A percentile compares a stretch with the other conserved stretches of the same genome.
These are phyloP conservation scores for Xylota segnis DNA, from an alignment of 2,888 invertebrate genomes.

Conservation along the genomic window DNA sequence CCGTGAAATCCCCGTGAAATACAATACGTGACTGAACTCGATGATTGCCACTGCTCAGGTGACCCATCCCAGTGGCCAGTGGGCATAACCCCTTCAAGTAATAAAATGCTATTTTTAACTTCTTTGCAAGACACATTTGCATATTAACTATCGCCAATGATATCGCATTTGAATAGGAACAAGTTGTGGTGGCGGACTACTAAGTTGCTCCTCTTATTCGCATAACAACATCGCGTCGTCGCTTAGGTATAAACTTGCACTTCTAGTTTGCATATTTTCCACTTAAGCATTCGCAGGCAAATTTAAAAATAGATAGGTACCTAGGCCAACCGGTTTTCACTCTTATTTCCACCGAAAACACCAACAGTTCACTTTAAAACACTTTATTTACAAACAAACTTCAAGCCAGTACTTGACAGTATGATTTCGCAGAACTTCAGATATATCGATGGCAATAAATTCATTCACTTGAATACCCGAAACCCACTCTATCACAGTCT, in stretches of 20 bases:
- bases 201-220: not conserved
- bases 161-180: not conserved
- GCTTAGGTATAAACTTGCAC: not conserved
- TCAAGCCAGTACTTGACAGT: not conserved
- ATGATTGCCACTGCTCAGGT: not conserved
- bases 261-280: not conserved
- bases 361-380: not conserved
- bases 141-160: not conserved
- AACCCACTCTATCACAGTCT: not conserved
- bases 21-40: no score
- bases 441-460: not conserved
- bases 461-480: not conserved
- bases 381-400: constrained; percentile 5
- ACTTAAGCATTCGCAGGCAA: not conserved
- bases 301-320: constrained; percentile 15
- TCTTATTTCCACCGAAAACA: not conserved
- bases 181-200: not conserved
- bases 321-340: constrained; percentile 19
- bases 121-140: not conserved
- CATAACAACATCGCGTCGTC: not conserved
- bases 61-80: not conserved
- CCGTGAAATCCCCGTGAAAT: no score
- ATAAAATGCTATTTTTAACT: not conserved
- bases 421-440: not conserved
- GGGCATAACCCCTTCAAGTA: not conserved